A percentile compares a stretch with the other conserved stretches of the same genome.
phyloP scores from a whole-genome alignment of 2,888 invertebrate species.

The Amblyteles armatorius region DNA sequence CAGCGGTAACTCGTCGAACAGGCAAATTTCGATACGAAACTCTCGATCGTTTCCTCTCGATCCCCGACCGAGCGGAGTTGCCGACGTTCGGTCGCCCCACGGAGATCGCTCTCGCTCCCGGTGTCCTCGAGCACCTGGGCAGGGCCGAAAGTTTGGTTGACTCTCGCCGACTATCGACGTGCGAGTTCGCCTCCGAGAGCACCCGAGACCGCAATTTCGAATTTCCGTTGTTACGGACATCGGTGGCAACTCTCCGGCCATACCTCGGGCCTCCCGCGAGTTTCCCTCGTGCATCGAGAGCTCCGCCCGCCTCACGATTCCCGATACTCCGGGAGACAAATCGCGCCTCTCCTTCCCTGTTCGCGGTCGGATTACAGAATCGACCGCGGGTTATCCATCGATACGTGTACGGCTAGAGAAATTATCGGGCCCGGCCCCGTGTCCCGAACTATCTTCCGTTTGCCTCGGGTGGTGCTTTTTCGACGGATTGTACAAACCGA shows the following conservation, averaged over 20 bases:
- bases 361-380: background rate
- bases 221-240: slow-evolving; percentile 62
- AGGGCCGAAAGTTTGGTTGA: slow-evolving; percentile 47
- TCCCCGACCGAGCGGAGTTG: slow-evolving; percentile 3
- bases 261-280: background rate
- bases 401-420: background rate
- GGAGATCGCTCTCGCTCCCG: slow-evolving; percentile 8
- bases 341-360: background rate
- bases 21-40: slow-evolving; percentile 55
- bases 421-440: background rate
- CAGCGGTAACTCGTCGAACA: slow-evolving; percentile 29
- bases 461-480: background rate
- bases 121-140: slow-evolving; percentile 56
- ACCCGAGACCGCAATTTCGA: slow-evolving; percentile 58
- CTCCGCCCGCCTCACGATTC: background rate
- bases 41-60: slow-evolving; percentile 18
- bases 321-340: slow-evolving; percentile 35
- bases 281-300: background rate
- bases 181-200: slow-evolving; percentile 31
- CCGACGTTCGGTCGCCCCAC: background rate
- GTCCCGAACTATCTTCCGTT: background rate
- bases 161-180: slow-evolving; percentile 35
- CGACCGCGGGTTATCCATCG: background rate
- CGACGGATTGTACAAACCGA: background rate
- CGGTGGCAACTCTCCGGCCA: slow-evolving; percentile 31